phyloP scores from a whole-genome alignment of 2,797 vertebrate species.

The Epinephelus malabaricus region DNA sequence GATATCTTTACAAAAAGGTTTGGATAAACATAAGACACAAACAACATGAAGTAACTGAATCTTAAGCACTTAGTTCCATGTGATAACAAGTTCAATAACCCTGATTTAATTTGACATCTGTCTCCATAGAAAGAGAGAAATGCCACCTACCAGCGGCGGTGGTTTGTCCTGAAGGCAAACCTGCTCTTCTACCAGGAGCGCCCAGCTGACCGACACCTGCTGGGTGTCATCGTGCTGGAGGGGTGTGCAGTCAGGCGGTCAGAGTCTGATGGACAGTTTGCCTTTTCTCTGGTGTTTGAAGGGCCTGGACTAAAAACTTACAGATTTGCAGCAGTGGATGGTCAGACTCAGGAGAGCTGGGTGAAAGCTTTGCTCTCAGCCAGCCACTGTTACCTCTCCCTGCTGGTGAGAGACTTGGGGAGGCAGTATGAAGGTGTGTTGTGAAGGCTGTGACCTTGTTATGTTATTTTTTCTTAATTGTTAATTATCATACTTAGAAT shows the following conservation, averaged over 20 bases:
- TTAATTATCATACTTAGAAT: too few species aligned
- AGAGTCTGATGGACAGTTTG: constrained; percentile 86
- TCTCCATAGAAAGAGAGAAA: constrained; percentile 80
- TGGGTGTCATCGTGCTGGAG: constrained; percentile 94
- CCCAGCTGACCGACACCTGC: constrained; percentile 88
- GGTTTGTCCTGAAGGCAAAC: constrained; percentile 97
- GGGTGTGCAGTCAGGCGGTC: constrained; percentile 91
- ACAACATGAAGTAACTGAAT: background rate
- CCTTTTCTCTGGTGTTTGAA: constrained; percentile 90
- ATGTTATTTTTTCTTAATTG: background rate
- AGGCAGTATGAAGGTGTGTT: constrained; percentile 87
- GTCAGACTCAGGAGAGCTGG: constrained; percentile 90
- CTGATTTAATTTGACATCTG: background rate
- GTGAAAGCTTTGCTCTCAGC: constrained; percentile 91
- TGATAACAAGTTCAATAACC: background rate
- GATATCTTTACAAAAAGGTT: constrained; percentile 92
- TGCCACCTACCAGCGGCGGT: constrained; percentile 89
- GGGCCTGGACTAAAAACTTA: constrained; percentile 88
- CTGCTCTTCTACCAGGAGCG: constrained; percentile 96
- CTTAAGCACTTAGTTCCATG: background rate
- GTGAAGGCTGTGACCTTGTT: constrained; percentile 2
- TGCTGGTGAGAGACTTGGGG: constrained; percentile 91
- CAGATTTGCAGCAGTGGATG: constrained; percentile 88
- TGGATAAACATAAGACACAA: background rate
- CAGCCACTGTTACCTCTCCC: constrained; percentile 92